phyloP scores from a whole-genome alignment of 1,140 invertebrate species.

The Sinonovacula constricta region DNA sequence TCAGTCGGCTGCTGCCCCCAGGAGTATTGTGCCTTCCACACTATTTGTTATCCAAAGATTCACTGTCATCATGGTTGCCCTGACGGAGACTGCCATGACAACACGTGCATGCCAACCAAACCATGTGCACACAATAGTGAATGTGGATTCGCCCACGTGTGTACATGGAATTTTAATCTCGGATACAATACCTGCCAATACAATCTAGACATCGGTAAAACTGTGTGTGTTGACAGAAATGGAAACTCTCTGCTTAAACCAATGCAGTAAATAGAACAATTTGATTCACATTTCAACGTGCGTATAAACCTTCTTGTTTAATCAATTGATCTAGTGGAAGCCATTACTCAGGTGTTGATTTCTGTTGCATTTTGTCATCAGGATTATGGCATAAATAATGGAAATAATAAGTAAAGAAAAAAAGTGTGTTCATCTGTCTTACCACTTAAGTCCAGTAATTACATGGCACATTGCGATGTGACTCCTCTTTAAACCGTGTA shows the following conservation, averaged over 20 bases:
- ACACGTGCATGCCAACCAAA: slow-evolving; percentile 68
- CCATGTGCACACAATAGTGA: slow-evolving; percentile 57
- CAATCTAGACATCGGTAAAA: slow-evolving; percentile 78
- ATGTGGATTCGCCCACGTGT: slow-evolving; percentile 64
- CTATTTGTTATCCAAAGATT: slow-evolving; percentile 74
- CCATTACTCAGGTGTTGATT: no score
- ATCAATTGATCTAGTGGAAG: no score
- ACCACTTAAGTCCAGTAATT: no score
- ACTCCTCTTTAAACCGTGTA: no score
- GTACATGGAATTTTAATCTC: slow-evolving; percentile 69
- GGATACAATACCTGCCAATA: slow-evolving; percentile 73
- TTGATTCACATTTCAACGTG: no score
- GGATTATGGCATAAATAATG: no score
- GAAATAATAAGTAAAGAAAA: no score
- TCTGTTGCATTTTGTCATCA: no score
- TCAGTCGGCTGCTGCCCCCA: slow-evolving; percentile 72
- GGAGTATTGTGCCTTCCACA: slow-evolving; percentile 71
- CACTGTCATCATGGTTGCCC: slow-evolving; percentile 70
- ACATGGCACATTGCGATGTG: no score
- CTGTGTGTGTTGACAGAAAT: slow-evolving; percentile 81
- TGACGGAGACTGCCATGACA: slow-evolving; percentile 68
- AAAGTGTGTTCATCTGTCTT: no score
- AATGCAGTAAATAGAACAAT: no score
- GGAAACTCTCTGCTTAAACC: slow-evolving; percentile 25
- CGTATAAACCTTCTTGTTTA: no score